A percentile compares a stretch with the other conserved stretches of the same genome.
These are phyloP conservation scores for Trichogramma pretiosum DNA, from an alignment of 1,140 invertebrate species.

Conservation along the genomic window DNA sequence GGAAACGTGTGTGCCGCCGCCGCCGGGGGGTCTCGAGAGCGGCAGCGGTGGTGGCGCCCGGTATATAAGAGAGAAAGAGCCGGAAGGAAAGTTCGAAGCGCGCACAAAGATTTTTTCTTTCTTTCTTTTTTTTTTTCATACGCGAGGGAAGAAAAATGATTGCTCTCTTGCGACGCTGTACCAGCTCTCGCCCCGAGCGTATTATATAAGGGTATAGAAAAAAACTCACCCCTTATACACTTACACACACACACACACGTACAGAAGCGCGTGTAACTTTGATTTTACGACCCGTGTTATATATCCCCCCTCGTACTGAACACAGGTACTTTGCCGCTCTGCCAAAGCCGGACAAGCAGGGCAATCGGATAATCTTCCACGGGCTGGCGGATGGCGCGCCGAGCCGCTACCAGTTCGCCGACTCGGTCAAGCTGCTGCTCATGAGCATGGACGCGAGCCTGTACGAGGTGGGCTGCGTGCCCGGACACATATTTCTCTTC, in stretches of 20 bases:
- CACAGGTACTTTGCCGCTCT: constrained; percentile 46
- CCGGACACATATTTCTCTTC: constrained; percentile 54
- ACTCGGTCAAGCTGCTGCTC: constrained; percentile 58
- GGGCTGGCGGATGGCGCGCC: constrained; percentile 52
- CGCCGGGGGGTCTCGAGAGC: too few relatives aligned
- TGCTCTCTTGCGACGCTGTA: too few relatives aligned
- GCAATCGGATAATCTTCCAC: constrained; percentile 54
- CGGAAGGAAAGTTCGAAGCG: too few relatives aligned
- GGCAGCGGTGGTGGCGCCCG: too few relatives aligned
- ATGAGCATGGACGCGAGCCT: constrained; percentile 61
- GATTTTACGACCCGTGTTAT: neutral
- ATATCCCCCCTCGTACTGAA: constrained; percentile 1
- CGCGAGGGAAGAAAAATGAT: too few relatives aligned
- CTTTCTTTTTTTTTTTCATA: too few relatives aligned
- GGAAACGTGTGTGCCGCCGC: too few relatives aligned
- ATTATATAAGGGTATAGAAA: too few relatives aligned
- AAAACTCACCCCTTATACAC: too few relatives aligned
- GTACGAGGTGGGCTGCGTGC: constrained; percentile 44
- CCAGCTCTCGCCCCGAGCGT: too few relatives aligned
- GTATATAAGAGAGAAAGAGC: too few relatives aligned
- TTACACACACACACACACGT: neutral
- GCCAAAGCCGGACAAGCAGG: constrained; percentile 50
- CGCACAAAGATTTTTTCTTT: too few relatives aligned
- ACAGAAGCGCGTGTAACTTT: neutral
- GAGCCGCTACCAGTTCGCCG: constrained; percentile 57